phyloP scores from a whole-genome alignment of 2,113 vertebrate species.

The Canis aureus region DNA sequence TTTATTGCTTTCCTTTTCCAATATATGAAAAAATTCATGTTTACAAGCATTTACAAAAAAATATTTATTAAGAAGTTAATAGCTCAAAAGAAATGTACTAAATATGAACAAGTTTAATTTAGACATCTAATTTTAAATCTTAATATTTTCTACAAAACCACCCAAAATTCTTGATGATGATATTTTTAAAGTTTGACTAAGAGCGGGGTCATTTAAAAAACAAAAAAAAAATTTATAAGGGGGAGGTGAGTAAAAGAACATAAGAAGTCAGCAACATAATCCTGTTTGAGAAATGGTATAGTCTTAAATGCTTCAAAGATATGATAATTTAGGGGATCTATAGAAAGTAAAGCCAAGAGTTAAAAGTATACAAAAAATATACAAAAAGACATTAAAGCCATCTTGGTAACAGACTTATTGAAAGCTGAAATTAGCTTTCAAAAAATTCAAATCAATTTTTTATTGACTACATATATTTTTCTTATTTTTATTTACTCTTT shows the following conservation, averaged over 20 bases:
- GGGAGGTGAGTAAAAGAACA: background rate
- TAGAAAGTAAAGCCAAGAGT: background rate
- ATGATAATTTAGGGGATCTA: background rate
- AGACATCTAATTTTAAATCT: conserved; percentile 28
- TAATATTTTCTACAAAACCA: conserved; percentile 48
- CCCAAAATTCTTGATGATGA: background rate
- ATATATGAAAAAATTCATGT: background rate
- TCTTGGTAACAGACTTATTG: background rate
- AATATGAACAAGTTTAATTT: conserved; percentile 59
- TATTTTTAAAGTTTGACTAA: conserved; percentile 30
- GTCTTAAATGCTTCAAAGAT: background rate
- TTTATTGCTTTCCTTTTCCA: background rate
- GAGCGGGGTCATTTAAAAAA: background rate
- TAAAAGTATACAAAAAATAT: background rate
- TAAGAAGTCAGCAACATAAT: background rate
- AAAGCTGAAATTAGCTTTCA: background rate
- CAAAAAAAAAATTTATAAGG: background rate
- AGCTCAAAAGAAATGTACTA: conserved; percentile 27
- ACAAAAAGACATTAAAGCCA: conserved; percentile 6
- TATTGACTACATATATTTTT: background rate
- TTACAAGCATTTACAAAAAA: conserved; percentile 7
- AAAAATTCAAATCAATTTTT: conserved; percentile 28
- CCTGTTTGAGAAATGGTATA: background rate
- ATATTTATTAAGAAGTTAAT: background rate
- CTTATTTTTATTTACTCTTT: background rate